Evolutionary conservation across 2,888 invertebrate species (phyloP), one percentile per base, ranked within the genome.

Genomic region (Philopedon plagiatum): DNA sequence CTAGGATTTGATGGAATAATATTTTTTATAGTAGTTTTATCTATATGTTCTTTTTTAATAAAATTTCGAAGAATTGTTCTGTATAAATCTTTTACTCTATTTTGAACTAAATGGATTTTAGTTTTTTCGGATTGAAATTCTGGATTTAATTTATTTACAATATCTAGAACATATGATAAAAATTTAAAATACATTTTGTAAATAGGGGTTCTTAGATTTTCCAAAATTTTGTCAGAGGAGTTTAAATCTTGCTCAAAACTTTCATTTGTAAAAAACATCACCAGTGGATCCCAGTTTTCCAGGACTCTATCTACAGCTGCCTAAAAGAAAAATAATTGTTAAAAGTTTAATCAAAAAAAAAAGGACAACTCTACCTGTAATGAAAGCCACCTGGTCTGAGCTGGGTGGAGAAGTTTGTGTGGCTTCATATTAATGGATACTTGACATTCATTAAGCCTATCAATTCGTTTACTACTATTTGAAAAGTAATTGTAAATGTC

Each of bases 251-350:
- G 15, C 3, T 37, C 41, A 7, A 65, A 57, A 23, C 19, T n/a
- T 57, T 65, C 56, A 1, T 2, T 21, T 9, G 5, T 1, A 21
- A 65, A 65, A 65, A 26, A 65, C 4, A 57, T 5, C 4, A 9
- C 23, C 5, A 65, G 32, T 3, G 65, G 15, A 21, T 57, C 57
- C 65, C 69, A 61, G 44, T 73, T 64, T 64, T 44, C 44, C 34
- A 54, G 41, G 29, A 67, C 32, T 44, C 61, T 65, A 11, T 54
- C 39, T 32, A 64, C 64, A 15, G 54, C 51, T 18, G 64, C 54
- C 39, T 60, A 5, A 13, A 56, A 56, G 5, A 37, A 4, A 57
- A 32, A 57, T 51, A 15, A 18, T 5, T 5, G 4, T 51, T 18
- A 51, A 5, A 19, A 51, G 9, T 51, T 19, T 19, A 51, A 41